Percentiles rank a stretch among this genome's conserved stretches.
Conservation (phyloP, 30 jellyfish, hydroid and myxozoan species). For the Aurelia aurita region DNA sequence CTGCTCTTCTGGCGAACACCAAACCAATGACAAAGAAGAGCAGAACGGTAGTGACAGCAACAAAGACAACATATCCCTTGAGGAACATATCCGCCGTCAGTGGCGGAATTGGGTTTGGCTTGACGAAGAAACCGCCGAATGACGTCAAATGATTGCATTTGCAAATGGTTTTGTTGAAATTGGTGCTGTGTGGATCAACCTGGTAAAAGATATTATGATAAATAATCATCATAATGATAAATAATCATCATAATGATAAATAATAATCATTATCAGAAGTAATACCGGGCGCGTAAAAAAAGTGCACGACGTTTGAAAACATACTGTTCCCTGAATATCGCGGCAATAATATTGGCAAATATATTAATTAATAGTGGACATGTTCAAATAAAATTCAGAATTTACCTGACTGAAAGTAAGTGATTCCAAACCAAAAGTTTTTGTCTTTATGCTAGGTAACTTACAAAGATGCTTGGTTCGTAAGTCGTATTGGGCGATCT, state of each 20-base stretch:
- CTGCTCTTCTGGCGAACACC: constrained; percentile 92
- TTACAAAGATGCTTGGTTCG: no score
- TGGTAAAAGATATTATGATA: not conserved
- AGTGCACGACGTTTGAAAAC: no score
- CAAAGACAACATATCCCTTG: constrained; percentile 83
- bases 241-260: not conserved
- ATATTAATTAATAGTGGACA: no score
- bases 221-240: not conserved
- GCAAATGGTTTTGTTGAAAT: constrained; percentile 71
- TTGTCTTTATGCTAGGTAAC: no score
- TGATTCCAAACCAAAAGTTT: no score
- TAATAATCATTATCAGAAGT: not conserved
- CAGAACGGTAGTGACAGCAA: constrained; percentile 55
- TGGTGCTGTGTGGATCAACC: constrained; percentile 61
- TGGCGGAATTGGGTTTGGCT: constrained; percentile 90
- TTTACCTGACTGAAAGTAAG: no score
- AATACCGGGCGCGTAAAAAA: no score
- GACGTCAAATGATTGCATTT: constrained; percentile 87
- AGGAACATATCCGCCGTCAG: constrained; percentile 85
- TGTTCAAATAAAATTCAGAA: no score
- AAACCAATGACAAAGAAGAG: constrained; percentile 71
- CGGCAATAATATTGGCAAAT: no score
- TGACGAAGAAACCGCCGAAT: constrained; percentile 94
- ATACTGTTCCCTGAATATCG: no score
- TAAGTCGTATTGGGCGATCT: no score